Percentiles rank a stretch among this genome's conserved stretches.
Conservation (phyloP, 2,113 vertebrate genomes). For the Hippoglossus stenolepis region DNA sequence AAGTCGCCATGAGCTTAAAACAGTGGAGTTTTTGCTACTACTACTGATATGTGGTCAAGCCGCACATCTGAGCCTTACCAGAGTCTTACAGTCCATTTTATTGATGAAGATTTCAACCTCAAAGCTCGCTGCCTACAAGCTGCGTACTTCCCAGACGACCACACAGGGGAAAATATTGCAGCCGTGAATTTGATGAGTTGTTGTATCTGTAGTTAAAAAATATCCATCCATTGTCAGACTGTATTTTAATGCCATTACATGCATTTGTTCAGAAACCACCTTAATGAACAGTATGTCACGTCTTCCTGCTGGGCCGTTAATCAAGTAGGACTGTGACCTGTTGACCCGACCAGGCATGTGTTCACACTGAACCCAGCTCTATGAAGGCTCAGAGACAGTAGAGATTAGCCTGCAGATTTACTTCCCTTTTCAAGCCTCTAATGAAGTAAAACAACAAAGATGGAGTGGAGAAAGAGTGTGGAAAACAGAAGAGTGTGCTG, state of each 20-base stretch:
- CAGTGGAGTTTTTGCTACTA: too few relatives aligned
- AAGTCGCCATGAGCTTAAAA: too few relatives aligned
- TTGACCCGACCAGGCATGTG: slow-evolving; percentile 29
- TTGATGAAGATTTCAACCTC: too few relatives aligned
- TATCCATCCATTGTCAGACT: background rate
- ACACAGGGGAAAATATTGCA: too few relatives aligned
- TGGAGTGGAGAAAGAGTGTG: slow-evolving; percentile 31
- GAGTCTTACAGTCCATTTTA: too few relatives aligned
- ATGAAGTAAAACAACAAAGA: slow-evolving; percentile 44
- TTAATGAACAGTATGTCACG: background rate
- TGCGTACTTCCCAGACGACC: too few relatives aligned
- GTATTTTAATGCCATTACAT: background rate
- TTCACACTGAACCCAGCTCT: background rate
- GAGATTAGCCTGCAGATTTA: slow-evolving; percentile 27
- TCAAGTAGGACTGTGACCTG: slow-evolving; percentile 16
- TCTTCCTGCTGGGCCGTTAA: background rate
- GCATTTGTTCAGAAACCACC: background rate
- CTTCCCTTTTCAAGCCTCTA: slow-evolving; percentile 43
- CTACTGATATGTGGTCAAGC: too few relatives aligned
- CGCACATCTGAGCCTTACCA: too few relatives aligned
- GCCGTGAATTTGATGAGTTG: too few relatives aligned
- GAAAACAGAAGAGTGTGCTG: slow-evolving; percentile 59
- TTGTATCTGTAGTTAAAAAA: too few relatives aligned
- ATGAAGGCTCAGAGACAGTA: slow-evolving; percentile 4
- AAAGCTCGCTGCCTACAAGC: too few relatives aligned